Conservation (phyloP, 2,113 vertebrate species). For the Drymodes brunneopygia region DNA sequence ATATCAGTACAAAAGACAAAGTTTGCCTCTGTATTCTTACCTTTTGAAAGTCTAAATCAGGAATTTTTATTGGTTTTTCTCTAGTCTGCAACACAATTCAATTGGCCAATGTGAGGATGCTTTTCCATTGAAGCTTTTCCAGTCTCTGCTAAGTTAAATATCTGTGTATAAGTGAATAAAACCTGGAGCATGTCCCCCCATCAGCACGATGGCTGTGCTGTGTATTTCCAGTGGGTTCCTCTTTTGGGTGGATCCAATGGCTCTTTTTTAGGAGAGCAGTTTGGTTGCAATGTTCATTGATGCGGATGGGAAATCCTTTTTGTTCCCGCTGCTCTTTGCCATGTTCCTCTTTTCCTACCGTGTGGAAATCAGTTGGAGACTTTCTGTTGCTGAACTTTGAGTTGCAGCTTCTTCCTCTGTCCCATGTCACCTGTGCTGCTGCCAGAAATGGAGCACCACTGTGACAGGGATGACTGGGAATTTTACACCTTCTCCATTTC, state of each 20-base stretch:
- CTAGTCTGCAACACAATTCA: neutral
- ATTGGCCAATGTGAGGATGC: neutral
- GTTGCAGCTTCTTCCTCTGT: neutral
- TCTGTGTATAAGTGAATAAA: neutral
- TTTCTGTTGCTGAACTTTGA: constrained; percentile 44
- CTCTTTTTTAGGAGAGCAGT: neutral
- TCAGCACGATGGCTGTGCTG: neutral
- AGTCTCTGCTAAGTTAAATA: neutral
- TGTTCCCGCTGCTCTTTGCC: neutral
- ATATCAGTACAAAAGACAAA: neutral
- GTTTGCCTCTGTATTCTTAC: neutral
- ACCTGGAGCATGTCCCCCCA: neutral
- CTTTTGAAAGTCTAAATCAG: neutral
- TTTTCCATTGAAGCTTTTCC: neutral
- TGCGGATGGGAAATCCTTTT: neutral
- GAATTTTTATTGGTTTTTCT: neutral
- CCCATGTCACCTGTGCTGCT: neutral
- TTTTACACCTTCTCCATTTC: neutral
- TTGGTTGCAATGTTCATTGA: neutral
- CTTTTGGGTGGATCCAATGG: neutral
- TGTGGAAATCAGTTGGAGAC: neutral
- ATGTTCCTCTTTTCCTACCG: neutral
- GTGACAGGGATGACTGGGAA: neutral
- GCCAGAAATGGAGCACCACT: neutral
- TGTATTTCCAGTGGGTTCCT: neutral